Evolutionary conservation across 2,888 invertebrate species (phyloP).

Genomic region (Drosophila formosana): DNA sequence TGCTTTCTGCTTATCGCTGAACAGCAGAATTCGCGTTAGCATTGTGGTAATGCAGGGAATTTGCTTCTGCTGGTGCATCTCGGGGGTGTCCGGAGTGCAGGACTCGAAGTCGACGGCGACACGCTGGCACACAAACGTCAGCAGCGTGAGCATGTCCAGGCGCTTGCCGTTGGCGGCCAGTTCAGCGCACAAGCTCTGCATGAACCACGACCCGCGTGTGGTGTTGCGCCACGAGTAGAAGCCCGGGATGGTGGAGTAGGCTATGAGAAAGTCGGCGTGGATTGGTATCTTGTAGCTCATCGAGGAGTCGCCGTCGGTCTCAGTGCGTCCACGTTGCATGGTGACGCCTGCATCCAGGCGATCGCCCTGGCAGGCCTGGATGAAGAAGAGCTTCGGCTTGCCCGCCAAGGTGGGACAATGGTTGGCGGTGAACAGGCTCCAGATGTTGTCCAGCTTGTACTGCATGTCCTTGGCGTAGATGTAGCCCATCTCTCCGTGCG

Average conservation of each 20-base stretch:
- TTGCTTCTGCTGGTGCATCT: slow-evolving; percentile 96
- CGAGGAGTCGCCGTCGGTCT: slow-evolving; percentile 89
- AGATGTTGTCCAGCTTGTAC: slow-evolving; percentile 92
- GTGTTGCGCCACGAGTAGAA: slow-evolving; percentile 98
- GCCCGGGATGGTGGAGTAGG: slow-evolving; percentile 97
- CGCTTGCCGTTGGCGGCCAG: slow-evolving; percentile 90
- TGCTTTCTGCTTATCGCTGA: slow-evolving; percentile 86
- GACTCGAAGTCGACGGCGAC: slow-evolving; percentile 97
- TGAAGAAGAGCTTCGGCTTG: slow-evolving; percentile 91
- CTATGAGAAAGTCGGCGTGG: slow-evolving; percentile 97
- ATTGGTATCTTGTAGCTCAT: slow-evolving; percentile 93
- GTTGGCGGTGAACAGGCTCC: slow-evolving; percentile 92
- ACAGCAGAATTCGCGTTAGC: slow-evolving; percentile 92
- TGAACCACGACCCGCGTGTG: slow-evolving; percentile 97
- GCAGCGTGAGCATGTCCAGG: slow-evolving; percentile 92
- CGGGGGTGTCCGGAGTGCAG: slow-evolving; percentile 91
- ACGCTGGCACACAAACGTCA: slow-evolving; percentile 93
- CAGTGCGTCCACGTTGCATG: slow-evolving; percentile 86
- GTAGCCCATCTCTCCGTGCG: slow-evolving; percentile 95
- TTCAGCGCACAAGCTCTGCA: slow-evolving; percentile 95
- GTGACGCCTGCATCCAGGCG: slow-evolving; percentile 92
- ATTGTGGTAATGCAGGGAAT: slow-evolving; percentile 97
- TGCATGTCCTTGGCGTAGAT: slow-evolving; percentile 94
- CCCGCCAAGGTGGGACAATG: slow-evolving; percentile 94
- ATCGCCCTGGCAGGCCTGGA: slow-evolving; percentile 96